Percentiles rank a stretch among this genome's conserved stretches.
Evolutionary conservation across 2,113 vertebrate species (phyloP).

Genomic region (Calyptomena viridis): DNA sequence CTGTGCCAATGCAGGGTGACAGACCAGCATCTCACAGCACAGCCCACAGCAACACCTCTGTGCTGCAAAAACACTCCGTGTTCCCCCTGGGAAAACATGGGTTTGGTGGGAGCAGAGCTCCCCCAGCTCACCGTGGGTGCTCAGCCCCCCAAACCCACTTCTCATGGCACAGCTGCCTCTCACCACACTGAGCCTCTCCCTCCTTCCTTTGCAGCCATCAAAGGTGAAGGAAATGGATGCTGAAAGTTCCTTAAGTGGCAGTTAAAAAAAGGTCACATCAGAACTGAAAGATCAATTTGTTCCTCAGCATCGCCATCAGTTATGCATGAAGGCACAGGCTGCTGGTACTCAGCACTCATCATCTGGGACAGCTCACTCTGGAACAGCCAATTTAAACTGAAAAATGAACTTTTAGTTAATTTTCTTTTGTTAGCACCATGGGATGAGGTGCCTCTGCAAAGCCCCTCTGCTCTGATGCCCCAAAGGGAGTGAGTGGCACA

Average conservation of each 20-base stretch:
- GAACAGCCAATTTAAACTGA: constrained; percentile 42
- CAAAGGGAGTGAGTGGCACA: not conserved
- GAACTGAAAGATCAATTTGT: constrained; percentile 33
- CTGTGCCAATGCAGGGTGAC: not conserved
- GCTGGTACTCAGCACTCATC: not conserved
- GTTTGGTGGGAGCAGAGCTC: not conserved
- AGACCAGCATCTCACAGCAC: not conserved
- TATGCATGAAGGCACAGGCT: constrained; percentile 23
- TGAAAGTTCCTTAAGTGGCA: not conserved
- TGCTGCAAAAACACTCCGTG: accelerated
- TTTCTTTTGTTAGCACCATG: not conserved
- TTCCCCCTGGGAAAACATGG: accelerated
- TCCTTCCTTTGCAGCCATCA: not conserved
- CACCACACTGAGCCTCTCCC: not conserved
- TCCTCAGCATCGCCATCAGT: not conserved
- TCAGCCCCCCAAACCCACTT: not conserved
- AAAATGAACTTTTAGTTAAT: constrained; percentile 26
- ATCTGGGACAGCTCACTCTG: constrained; percentile 40
- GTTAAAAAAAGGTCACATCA: constrained; percentile 38
- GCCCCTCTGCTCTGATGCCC: not conserved
- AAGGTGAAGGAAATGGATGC: not conserved
- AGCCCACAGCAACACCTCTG: not conserved
- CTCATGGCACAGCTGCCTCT: accelerated
- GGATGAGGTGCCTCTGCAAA: not conserved
- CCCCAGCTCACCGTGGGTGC: not conserved